Base-by-base conservation (phyloP, 2,888 invertebrate species). In the Sipha maydis region DNA sequence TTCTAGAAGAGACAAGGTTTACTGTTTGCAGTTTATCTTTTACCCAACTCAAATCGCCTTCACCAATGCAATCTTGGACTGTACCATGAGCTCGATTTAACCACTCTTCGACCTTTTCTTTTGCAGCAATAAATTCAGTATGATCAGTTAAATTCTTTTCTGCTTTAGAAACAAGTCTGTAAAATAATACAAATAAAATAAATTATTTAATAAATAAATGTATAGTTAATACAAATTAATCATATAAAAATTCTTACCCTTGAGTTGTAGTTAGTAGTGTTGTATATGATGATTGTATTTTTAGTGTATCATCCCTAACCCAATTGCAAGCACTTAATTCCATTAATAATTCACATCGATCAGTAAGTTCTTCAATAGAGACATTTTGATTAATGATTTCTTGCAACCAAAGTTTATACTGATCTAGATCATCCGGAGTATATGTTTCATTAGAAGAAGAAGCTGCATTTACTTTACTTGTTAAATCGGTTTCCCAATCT, bases 141-240 rank as follows among this genome's bases (percentile, higher is more conserved):
- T 97, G 97, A 92, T 98, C 97, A 0, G 96, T 96, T 0, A 98
- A 93, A 92, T 96, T 97, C 93, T 97, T 97, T 91, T 98, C 97
- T 21, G 97, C 95, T 91, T 96, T 96, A 1, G 96, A 95, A 34
- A 97, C 95, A 73, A 97, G 93, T 89, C 94, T 91, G 86, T 89
- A 89, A 89, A 69, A 41, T 76, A 69, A 25, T 75, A 79, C 38
- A 80, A 89, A 31, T 21, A 79, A 84, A 89, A 89, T 71, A 71
- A 14, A 83, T 77, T n/a, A 61, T 61, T 3, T 61, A 61, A 61
- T 21, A 61, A 21, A 61, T 7, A 61, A 41, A 3, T 41, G 41
- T 11, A 41, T 41, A 11, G 17, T 78, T 7, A 1, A 28, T 56
- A 48, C 28, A 61, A 34, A 34, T 61, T 19, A 17, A 82, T 48